Conservation (phyloP, 2,888 invertebrate species). For the Tenthredo notha region DNA sequence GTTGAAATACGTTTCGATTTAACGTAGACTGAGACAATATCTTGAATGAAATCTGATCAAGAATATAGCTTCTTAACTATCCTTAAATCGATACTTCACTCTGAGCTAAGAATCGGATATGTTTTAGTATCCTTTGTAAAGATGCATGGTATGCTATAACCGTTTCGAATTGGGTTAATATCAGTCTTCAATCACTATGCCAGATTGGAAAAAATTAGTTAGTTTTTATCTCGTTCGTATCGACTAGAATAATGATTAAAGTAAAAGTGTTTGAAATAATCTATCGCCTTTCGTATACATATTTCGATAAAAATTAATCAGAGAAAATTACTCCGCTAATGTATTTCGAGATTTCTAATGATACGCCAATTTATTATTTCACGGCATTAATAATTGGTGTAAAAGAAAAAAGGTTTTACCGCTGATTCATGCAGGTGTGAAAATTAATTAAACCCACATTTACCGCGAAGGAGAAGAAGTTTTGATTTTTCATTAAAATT, state of each 20-base stretch:
- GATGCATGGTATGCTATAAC: conserved; percentile 38
- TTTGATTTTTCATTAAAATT: not conserved
- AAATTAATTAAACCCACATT: not conserved
- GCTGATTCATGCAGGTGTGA: not conserved
- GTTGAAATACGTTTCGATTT: not conserved
- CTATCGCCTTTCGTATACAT: not conserved
- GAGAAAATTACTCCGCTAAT: not conserved
- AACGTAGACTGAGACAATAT: not conserved
- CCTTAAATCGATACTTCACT: not conserved
- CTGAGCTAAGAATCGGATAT: conserved; percentile 20
- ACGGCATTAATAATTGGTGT: not conserved
- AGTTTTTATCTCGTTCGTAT: not conserved
- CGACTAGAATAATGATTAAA: not conserved
- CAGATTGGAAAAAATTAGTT: conserved; percentile 35
- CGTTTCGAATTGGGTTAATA: conserved; percentile 52
- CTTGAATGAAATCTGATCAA: conserved; percentile 33
- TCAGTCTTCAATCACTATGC: not conserved
- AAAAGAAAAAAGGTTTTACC: not conserved
- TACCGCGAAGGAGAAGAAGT: not conserved
- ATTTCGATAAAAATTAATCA: not conserved
- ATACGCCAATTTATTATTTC: not conserved
- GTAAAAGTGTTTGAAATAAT: not conserved
- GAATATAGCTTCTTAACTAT: not conserved
- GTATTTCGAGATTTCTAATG: too few relatives aligned
- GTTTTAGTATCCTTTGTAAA: conserved; percentile 25